Evolutionary conservation across 2,797 vertebrate species (phyloP), one percentile per base, ranked within the genome.

Genomic region (Sphenodon punctatus): DNA sequence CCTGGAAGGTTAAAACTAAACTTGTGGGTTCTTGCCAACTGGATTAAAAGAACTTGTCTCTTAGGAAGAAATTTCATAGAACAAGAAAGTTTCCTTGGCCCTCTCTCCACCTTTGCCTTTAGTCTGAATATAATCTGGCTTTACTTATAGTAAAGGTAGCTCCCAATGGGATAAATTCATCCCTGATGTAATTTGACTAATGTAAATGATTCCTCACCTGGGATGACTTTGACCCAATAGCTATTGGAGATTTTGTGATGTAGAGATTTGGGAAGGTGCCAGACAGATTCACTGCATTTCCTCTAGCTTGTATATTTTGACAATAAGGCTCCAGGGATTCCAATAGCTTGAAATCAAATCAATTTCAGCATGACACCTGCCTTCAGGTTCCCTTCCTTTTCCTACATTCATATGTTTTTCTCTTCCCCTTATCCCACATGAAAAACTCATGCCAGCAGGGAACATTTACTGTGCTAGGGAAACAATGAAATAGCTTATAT

Each of bases 61-160:
- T 77, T 61, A 85, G 75, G 1, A 82, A 73, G 66, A 30, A 59
- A 86, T 86, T 92, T 88, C 82, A 75, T 86, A 75, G 82, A 82
- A 88, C 69, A 65, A 85, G 74, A 61, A 32, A 69, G 70, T 71
- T 75, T 83, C 78, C 46, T 51, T 88, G 86, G 51, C 5, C 75
- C 68, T 73, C 85, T 43, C 48, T 56, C 27, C 49, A 67, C 8
- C 67, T 84, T 49, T 85, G 63, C 63, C 78, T 85, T 71, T 8
- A 60, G 78, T 63, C 59, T 80, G 70, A 84, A 60, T 23, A 22
- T 14, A 3, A 16, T 61, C 81, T 78, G 48, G 4, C 71, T 64
- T 23, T 53, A 66, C 85, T 10, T 80, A 64, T 70, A 80, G 42
- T 67, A 49, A 46, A 20, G 19, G 23, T 14, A 64, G 66, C 83